These are phyloP conservation scores for Lasioglossum lativentre DNA, from an alignment of 2,888 invertebrate species.

Conservation along the genomic window DNA sequence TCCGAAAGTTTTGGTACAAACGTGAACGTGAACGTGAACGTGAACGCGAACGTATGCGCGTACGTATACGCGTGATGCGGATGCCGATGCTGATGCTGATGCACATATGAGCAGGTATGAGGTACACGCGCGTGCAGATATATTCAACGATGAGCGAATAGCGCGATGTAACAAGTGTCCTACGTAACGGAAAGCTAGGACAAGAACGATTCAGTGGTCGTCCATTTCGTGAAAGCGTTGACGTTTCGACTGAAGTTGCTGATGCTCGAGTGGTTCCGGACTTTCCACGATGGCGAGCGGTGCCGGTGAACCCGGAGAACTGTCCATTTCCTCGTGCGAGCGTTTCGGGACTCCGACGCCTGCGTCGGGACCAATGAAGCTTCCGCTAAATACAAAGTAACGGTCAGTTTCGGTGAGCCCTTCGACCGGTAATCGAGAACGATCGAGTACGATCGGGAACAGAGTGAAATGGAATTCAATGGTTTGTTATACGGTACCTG, in stretches of 20 bases:
- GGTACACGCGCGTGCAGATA: slow-evolving; percentile 62
- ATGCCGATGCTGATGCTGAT: background rate
- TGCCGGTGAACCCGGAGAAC: slow-evolving; percentile 83
- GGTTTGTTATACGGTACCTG: slow-evolving; percentile 81
- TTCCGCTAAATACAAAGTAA: slow-evolving; percentile 75
- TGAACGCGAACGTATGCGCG: background rate
- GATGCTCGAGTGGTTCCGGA: slow-evolving; percentile 82
- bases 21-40: slow-evolving; percentile 24
- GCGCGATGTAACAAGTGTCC: slow-evolving; percentile 80
- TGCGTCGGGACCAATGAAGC: slow-evolving; percentile 82
- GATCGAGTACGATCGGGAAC: background rate
- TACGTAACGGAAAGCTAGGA: slow-evolving; percentile 78
- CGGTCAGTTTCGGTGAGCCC: background rate
- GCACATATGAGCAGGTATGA: slow-evolving; percentile 41
- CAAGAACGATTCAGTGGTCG: slow-evolving; percentile 80
- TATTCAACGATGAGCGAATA: slow-evolving; percentile 78
- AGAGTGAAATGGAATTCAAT: background rate
- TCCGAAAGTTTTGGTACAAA: slow-evolving; percentile 47
- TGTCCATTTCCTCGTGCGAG: slow-evolving; percentile 82
- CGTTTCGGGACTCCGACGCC: slow-evolving; percentile 82
- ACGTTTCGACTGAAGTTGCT: slow-evolving; percentile 78
- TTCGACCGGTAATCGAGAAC: background rate
- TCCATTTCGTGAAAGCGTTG: slow-evolving; percentile 82
- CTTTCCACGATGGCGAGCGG: slow-evolving; percentile 83
- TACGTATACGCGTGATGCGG: background rate